phyloP scores from a whole-genome alignment of 2,797 vertebrate species.

The Anisognathus igniventris region DNA sequence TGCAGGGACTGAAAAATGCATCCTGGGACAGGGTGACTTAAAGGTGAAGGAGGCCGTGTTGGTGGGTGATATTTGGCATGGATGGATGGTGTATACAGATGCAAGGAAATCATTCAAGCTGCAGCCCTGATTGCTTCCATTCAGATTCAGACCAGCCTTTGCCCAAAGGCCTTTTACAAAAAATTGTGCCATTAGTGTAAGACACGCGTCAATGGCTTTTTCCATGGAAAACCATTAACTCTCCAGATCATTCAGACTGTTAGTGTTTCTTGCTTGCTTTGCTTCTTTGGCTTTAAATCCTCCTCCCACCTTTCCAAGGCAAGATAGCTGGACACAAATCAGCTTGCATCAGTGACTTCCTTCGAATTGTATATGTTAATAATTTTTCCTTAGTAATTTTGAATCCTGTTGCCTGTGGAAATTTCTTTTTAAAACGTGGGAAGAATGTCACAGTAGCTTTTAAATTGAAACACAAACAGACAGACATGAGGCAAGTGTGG shows the following conservation, averaged over 20 bases:
- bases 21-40: neutral
- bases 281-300: neutral
- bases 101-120: neutral
- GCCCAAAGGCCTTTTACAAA: neutral
- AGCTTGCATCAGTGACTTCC: neutral
- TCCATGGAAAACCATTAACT: neutral
- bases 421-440: neutral
- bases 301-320: neutral
- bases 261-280: neutral
- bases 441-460: neutral
- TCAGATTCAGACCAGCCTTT: constrained; percentile 4
- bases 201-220: neutral
- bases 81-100: neutral
- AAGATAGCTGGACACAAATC: neutral
- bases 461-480: neutral
- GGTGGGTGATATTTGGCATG: neutral
- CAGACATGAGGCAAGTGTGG: neutral
- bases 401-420: neutral
- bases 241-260: neutral
- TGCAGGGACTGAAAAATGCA: neutral
- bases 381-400: neutral
- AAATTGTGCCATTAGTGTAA: neutral
- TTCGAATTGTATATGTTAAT: neutral
- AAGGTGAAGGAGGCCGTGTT: neutral
- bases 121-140: neutral